Conservation (phyloP, 2,888 invertebrate species). For the Rugalucina vietnamica region DNA sequence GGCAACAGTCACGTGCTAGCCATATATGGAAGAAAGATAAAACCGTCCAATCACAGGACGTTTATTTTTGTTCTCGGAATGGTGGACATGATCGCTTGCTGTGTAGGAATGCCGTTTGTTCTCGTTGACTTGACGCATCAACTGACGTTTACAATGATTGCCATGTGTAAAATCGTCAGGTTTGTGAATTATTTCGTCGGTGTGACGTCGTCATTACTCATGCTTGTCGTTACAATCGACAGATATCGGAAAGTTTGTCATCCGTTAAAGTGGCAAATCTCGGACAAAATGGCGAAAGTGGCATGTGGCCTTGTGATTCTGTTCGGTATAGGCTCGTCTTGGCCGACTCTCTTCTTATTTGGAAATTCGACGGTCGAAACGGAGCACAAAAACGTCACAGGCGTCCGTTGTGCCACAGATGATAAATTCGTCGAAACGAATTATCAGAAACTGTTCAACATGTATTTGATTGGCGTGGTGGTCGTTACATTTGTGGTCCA, state of each 20-base stretch:
- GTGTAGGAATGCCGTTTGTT: slow-evolving; percentile 63
- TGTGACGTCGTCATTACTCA: slow-evolving; percentile 33
- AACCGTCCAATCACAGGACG: slow-evolving; percentile 58
- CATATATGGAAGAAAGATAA: slow-evolving; percentile 51
- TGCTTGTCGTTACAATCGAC: slow-evolving; percentile 54
- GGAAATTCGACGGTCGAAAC: slow-evolving; percentile 65
- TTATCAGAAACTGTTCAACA: slow-evolving; percentile 66
- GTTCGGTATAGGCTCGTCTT: slow-evolving; percentile 53
- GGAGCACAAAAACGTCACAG: slow-evolving; percentile 50
- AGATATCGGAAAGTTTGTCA: slow-evolving; percentile 71
- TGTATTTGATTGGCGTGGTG: slow-evolving; percentile 61
- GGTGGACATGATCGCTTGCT: slow-evolving; percentile 54
- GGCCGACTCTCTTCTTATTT: slow-evolving; percentile 70
- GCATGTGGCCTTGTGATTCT: slow-evolving; percentile 31
- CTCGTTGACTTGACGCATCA: slow-evolving; percentile 56
- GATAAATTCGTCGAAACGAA: slow-evolving; percentile 57
- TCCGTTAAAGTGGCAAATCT: slow-evolving; percentile 67
- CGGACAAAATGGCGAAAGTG: slow-evolving; percentile 52
- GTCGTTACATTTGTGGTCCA: slow-evolving; percentile 51
- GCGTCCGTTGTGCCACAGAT: slow-evolving; percentile 68
- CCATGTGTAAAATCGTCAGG: slow-evolving; percentile 56
- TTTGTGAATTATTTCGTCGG: slow-evolving; percentile 57
- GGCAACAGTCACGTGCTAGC: slow-evolving; percentile 63
- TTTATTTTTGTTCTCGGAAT: slow-evolving; percentile 55
- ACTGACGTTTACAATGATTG: slow-evolving; percentile 46